Base-by-base conservation (phyloP, 2,888 invertebrate genomes). In the Oscheius sp. region DNA sequence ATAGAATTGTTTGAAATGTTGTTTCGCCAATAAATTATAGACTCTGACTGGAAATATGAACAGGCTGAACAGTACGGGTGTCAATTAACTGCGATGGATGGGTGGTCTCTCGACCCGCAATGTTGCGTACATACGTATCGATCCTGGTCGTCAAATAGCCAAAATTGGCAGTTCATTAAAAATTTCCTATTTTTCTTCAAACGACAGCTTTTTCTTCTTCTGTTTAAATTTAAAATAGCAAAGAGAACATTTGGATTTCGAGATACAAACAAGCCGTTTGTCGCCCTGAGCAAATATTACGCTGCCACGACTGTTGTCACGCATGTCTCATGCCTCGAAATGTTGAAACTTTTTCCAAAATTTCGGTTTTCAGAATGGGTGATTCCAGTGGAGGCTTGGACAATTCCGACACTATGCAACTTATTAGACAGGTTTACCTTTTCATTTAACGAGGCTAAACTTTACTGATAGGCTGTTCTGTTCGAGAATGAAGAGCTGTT, bases 401-500 rank as follows among this genome's bases (percentile, higher is more conserved):
- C 63, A 78, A 81, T 59, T 79, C 83, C 1, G 83, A 83, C 37
- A 78, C 78, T 1, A 78, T 80, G 77, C 81, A 81, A 58, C 71
- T 84, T 11, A 76, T 84, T 47, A 58, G 84, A 57, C 84, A 84
- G 77, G 82, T 79, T n/a, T n/a, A 7, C 7, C 4, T 3, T 66
- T 32, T 55, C 29, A 11, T 21, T 3, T 42, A 42, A 7, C 3
- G 7, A 42, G 42, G 3, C 3, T 7, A 42, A 42, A 42, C 42
- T 42, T 42, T 42, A 47, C 10, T 79, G 81, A 29, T 74, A 88
- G 86, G 94, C 95, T 13, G 94, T 95, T 0, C 90, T 95, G 21
- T 95, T 95, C 94, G 94, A 95, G 90, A 95, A 95, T 88, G 92
- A 93, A 29, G 95, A 95, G 88, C 91, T 95, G 0, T 91, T 95